Conservation (phyloP, 2,113 vertebrate genomes). For the Pteropus alecto region DNA sequence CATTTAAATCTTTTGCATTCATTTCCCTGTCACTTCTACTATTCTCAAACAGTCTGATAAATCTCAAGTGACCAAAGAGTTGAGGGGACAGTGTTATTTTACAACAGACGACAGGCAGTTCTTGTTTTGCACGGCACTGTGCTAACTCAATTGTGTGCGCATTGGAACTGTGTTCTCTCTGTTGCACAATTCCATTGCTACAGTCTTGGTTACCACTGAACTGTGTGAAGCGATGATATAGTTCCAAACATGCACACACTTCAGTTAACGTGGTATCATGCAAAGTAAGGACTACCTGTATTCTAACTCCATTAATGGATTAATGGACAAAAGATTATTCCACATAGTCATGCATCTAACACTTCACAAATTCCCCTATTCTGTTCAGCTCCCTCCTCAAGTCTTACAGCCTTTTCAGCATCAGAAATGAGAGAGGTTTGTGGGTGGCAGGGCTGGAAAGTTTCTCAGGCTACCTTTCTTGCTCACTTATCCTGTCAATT, state of each 20-base stretch:
- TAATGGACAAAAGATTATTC: slow-evolving; percentile 9
- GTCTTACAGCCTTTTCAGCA: not conserved
- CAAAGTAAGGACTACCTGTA: not conserved
- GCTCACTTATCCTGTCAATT: slow-evolving; percentile 67
- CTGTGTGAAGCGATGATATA: not conserved
- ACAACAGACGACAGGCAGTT: not conserved
- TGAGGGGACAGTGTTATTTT: not conserved
- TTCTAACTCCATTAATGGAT: not conserved
- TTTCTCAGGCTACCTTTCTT: slow-evolving; percentile 2
- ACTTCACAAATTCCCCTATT: not conserved
- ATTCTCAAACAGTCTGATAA: not conserved
- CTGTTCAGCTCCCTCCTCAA: not conserved
- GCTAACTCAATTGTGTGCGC: not conserved
- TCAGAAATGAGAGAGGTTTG: slow-evolving; percentile 27
- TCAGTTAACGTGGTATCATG: not conserved
- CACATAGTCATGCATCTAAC: not conserved
- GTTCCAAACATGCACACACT: not conserved
- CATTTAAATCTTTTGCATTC: not conserved
- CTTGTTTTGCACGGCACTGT: not conserved
- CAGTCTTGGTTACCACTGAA: not conserved
- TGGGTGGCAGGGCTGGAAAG: not conserved
- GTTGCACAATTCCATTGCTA: not conserved
- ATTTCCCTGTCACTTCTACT: not conserved
- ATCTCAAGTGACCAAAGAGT: not conserved
- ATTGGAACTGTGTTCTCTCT: not conserved